Percentiles rank a stretch among this genome's conserved stretches.
These are phyloP conservation scores for Tigriopus californicus DNA, from an alignment of 2,888 invertebrate species.

Conservation along the genomic window DNA sequence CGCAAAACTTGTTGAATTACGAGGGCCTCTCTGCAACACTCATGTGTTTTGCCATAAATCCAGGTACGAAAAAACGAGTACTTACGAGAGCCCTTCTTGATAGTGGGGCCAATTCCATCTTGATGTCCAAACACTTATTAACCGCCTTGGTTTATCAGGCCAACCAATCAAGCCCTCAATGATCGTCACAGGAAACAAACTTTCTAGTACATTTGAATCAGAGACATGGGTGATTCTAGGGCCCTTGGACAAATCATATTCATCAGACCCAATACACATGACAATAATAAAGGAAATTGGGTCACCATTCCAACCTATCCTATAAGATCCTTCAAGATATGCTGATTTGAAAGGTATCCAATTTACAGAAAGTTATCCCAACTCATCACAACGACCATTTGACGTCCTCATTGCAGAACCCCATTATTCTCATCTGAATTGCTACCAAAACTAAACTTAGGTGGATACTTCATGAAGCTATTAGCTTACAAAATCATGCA, in stretches of 20 bases:
- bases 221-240: no score
- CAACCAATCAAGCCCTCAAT: no score
- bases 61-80: not conserved
- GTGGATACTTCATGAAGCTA: not conserved
- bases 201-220: no score
- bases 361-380: no score
- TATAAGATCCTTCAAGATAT: not conserved
- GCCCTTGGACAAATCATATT: not conserved
- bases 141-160: no score
- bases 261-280: not conserved
- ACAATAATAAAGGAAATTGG: not conserved
- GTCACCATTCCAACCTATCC: not conserved
- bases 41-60: not conserved
- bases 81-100: not conserved
- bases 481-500: not conserved
- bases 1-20: no score
- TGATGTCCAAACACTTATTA: not conserved
- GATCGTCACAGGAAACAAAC: no score
- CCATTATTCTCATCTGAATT: not conserved
- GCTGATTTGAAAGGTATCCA: no score
- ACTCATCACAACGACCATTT: not conserved
- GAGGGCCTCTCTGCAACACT: no score
- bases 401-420: not conserved
- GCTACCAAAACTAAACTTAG: not conserved
- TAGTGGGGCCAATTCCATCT: not conserved